These are phyloP conservation scores for Triplophysa dalaica DNA, from an alignment of 2,113 vertebrate genomes.

Conservation along the genomic window DNA sequence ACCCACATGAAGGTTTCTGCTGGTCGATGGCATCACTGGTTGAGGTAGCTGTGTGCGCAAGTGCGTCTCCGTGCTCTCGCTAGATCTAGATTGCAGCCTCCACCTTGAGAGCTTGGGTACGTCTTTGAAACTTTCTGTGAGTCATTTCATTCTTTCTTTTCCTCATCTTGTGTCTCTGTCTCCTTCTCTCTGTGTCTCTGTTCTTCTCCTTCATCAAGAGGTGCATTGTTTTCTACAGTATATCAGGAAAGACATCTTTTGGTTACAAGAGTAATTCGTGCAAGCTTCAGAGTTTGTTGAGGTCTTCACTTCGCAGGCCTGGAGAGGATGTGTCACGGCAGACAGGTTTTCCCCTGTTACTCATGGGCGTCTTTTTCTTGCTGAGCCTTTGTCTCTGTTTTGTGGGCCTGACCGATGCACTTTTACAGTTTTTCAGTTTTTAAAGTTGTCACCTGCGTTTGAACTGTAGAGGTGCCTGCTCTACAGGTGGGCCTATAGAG, in stretches of 20 bases:
- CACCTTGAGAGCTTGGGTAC: conserved; percentile 48
- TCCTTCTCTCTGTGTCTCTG: conserved; percentile 32
- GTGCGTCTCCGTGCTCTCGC: conserved; percentile 58
- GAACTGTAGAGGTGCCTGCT: conserved; percentile 7
- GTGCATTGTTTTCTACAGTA: conserved; percentile 12
- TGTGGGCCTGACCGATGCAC: conserved; percentile 36
- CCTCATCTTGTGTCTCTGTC: conserved; percentile 7
- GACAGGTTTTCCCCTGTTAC: conserved; percentile 61
- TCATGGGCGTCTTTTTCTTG: conserved; percentile 48
- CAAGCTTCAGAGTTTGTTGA: conserved; percentile 56
- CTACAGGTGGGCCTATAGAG: neutral
- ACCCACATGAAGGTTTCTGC: conserved; percentile 60
- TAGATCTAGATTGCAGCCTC: conserved; percentile 42
- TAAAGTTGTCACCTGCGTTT: conserved; percentile 28
- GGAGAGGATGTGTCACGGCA: conserved; percentile 60
- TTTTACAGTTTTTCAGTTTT: conserved; percentile 45
- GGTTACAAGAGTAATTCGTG: conserved; percentile 41
- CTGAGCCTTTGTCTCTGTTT: conserved; percentile 25
- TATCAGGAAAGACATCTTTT: conserved; percentile 45
- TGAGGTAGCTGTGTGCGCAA: conserved; percentile 56
- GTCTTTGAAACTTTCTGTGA: conserved; percentile 51
- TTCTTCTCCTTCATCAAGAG: conserved; percentile 26
- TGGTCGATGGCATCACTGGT: conserved; percentile 63
- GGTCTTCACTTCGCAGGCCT: conserved; percentile 43
- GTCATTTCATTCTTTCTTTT: conserved; percentile 29